Percentiles rank a stretch among this genome's conserved stretches.
These are phyloP conservation scores for Nyctereutes procyonoides DNA, from an alignment of 2,113 vertebrate genomes.

Conservation along the genomic window DNA sequence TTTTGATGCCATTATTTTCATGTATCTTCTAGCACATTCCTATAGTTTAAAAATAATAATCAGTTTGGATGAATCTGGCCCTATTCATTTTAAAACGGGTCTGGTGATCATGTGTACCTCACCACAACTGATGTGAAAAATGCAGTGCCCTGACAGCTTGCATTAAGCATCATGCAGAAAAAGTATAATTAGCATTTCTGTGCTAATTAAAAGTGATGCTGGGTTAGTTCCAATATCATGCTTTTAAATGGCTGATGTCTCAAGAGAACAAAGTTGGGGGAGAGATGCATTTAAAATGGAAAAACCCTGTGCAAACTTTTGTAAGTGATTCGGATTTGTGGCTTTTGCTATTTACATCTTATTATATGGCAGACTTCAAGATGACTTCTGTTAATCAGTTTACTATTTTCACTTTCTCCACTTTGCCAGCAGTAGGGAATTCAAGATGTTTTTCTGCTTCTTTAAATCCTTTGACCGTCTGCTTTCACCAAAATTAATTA, in stretches of 20 bases:
- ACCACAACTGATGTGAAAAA: slow-evolving; percentile 36
- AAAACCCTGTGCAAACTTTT: slow-evolving; percentile 65
- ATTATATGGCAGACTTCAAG: slow-evolving; percentile 53
- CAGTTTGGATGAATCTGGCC: neutral
- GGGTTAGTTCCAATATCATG: slow-evolving; percentile 80
- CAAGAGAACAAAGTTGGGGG: slow-evolving; percentile 59
- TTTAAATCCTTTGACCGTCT: slow-evolving; percentile 76
- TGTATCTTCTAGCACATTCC: slow-evolving; percentile 24
- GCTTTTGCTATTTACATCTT: slow-evolving; percentile 75
- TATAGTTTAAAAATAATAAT: slow-evolving; percentile 56
- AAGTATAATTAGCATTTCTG: slow-evolving; percentile 80
- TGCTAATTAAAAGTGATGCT: slow-evolving; percentile 81
- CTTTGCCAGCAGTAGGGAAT: slow-evolving; percentile 66
- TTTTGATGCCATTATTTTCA: slow-evolving; percentile 34
- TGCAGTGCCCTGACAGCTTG: slow-evolving; percentile 57
- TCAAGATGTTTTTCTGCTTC: slow-evolving; percentile 74
- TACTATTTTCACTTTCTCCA: slow-evolving; percentile 64
- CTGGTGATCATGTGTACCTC: neutral
- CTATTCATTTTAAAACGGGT: slow-evolving; percentile 50
- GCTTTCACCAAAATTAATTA: slow-evolving; percentile 82
- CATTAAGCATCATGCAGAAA: slow-evolving; percentile 73
- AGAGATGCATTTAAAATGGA: slow-evolving; percentile 68
- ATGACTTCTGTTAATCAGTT: slow-evolving; percentile 74
- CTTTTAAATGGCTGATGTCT: slow-evolving; percentile 80
- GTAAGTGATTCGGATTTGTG: slow-evolving; percentile 67